Evolutionary conservation across 2,797 vertebrate species (phyloP).

Genomic region (Sebastiscus tertius): DNA sequence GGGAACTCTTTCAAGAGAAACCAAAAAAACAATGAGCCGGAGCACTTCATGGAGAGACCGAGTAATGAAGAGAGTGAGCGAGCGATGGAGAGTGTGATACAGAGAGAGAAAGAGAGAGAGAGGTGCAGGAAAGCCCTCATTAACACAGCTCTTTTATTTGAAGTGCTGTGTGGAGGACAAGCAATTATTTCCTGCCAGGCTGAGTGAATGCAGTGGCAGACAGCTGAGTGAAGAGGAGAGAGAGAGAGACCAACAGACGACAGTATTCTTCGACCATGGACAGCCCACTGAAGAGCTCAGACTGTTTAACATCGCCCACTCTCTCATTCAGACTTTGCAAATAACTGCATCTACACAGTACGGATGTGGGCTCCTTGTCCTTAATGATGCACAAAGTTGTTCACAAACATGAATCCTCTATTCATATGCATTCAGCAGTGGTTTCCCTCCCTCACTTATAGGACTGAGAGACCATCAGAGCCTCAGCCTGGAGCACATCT

Average conservation of each 20-base stretch:
- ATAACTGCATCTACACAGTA: slow-evolving; percentile 3
- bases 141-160: slow-evolving; percentile 80
- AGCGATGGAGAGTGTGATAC: slow-evolving; percentile 44
- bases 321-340: slow-evolving; percentile 42
- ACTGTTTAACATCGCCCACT: slow-evolving; percentile 40
- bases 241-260: slow-evolving; percentile 23
- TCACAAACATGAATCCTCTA: slow-evolving; percentile 13
- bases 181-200: slow-evolving; percentile 75
- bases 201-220: slow-evolving; percentile 61
- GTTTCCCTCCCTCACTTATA: not conserved
- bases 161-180: slow-evolving; percentile 74
- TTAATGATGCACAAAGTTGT: not conserved
- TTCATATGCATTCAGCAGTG: not conserved
- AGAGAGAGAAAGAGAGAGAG: slow-evolving; percentile 29
- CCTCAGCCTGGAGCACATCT: slow-evolving; percentile 19
- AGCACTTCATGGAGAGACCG: slow-evolving; percentile 47
- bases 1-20: slow-evolving; percentile 26
- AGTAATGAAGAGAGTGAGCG: slow-evolving; percentile 52
- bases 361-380: not conserved
- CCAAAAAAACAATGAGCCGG: slow-evolving; percentile 37
- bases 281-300: slow-evolving; percentile 25
- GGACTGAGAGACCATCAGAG: not conserved
- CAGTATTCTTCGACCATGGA: slow-evolving; percentile 23
- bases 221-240: slow-evolving; percentile 44
- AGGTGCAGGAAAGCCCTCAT: slow-evolving; percentile 79